These are phyloP conservation scores for Anoplius nigerrimus DNA, from an alignment of 2,888 invertebrate genomes.

Conservation along the genomic window DNA sequence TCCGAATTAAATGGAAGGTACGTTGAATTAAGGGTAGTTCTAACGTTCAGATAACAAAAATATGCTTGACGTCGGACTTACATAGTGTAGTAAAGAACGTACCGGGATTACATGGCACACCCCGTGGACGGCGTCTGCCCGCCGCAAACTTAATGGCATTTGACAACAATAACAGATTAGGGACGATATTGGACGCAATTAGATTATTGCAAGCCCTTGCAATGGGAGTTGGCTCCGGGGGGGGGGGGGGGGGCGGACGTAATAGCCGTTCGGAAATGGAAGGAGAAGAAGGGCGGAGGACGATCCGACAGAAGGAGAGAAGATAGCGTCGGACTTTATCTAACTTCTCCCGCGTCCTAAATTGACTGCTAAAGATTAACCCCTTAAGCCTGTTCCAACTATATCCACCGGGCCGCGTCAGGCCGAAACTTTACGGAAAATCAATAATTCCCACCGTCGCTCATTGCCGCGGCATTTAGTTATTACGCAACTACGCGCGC, in stretches of 20 bases:
- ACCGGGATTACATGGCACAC: no score
- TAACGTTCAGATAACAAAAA: no score
- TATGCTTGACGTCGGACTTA: no score
- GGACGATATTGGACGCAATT: constrained; percentile 44
- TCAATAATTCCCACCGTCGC: constrained; percentile 33
- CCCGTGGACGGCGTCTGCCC: no score
- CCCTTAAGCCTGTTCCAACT: constrained; percentile 44
- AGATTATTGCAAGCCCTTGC: constrained; percentile 49
- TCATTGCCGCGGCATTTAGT: not conserved
- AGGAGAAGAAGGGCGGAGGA: not conserved
- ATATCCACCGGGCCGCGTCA: constrained; percentile 33
- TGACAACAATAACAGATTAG: constrained; percentile 27
- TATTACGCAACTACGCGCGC: no score
- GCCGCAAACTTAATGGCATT: not conserved
- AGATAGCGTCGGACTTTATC: constrained; percentile 47
- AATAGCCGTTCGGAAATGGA: constrained; percentile 2
- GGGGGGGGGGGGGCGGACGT: no score
- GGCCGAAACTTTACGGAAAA: constrained; percentile 44
- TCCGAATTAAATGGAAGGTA: no score
- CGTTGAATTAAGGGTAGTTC: no score
- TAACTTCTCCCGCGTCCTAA: constrained; percentile 47
- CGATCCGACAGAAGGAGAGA: constrained; percentile 8
- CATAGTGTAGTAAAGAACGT: no score
- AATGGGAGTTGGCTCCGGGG: constrained; percentile 25
- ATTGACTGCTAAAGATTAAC: constrained; percentile 54